A percentile compares a stretch with the other conserved stretches of the same genome.
Conservation (phyloP, 2,888 invertebrate species). For the Gymnocheta viridis region DNA sequence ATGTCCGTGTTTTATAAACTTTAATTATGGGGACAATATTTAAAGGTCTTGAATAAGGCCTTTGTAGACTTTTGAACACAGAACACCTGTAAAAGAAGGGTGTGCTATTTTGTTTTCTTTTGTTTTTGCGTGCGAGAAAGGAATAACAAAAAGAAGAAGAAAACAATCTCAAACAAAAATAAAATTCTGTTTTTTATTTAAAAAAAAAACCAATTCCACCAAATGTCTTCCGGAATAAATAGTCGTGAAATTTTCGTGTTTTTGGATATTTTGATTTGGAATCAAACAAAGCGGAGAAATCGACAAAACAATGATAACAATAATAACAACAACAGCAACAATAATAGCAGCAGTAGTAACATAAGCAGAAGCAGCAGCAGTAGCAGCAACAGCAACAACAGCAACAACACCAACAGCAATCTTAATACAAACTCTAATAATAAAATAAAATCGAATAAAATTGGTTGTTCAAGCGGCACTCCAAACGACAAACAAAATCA, state of each 20-base stretch:
- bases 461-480: background rate
- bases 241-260: conserved; percentile 81
- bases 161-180: conserved; percentile 34
- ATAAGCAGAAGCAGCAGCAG: conserved; percentile 35
- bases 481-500: background rate
- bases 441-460: background rate
- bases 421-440: conserved; percentile 41
- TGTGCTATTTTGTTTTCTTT: conserved; percentile 35
- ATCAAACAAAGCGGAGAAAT: conserved; percentile 80
- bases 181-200: conserved; percentile 43
- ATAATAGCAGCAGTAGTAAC: conserved; percentile 3
- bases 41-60: conserved; percentile 49
- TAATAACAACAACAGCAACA: conserved; percentile 68
- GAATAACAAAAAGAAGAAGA: conserved; percentile 19
- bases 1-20: background rate
- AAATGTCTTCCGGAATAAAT: conserved; percentile 81
- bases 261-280: conserved; percentile 81
- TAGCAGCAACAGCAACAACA: conserved; percentile 35
- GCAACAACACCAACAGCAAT: conserved; percentile 48
- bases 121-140: conserved; percentile 33
- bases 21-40: conserved; percentile 42
- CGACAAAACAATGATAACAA: conserved; percentile 77
- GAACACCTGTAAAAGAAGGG: background rate
- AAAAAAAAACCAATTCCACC: conserved; percentile 73
- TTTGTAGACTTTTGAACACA: background rate